Evolutionary conservation across 2,888 invertebrate genomes (phyloP).

Genomic region (Drosophila anomalata): DNA sequence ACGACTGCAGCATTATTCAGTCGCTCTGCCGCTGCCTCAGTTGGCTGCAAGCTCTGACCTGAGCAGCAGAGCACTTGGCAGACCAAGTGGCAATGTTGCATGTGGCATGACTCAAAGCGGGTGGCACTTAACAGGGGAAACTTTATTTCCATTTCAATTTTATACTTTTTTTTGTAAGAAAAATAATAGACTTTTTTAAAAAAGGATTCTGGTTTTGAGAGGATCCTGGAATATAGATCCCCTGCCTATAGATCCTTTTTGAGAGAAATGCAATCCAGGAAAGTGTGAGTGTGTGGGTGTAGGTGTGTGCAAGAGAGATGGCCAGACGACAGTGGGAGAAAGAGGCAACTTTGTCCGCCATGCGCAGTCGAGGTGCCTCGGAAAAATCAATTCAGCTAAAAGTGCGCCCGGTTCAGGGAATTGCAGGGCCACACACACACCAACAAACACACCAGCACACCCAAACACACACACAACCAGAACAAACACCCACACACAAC

Average conservation of each 20-base stretch:
- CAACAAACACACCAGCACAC: conserved; percentile 35
- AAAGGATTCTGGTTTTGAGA: no score
- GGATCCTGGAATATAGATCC: no score
- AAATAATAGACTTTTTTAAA: no score
- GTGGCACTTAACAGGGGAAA: conserved; percentile 17
- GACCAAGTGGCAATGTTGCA: conserved; percentile 37
- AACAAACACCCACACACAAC: not conserved
- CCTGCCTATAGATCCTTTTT: not conserved
- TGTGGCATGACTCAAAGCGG: conserved; percentile 59
- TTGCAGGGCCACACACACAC: conserved; percentile 37
- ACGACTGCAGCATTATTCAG: conserved; percentile 34
- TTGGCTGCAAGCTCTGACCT: conserved; percentile 13
- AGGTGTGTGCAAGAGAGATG: not conserved
- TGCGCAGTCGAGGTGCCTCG: conserved; percentile 68
- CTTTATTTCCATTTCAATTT: no score
- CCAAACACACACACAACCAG: conserved; percentile 21
- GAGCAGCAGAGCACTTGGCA: conserved; percentile 23
- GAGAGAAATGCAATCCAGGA: not conserved
- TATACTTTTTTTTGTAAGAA: no score
- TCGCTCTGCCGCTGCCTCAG: conserved; percentile 15
- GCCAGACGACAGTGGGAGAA: not conserved
- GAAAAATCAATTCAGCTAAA: conserved; percentile 82
- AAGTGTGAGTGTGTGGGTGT: not conserved
- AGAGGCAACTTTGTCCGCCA: conserved; percentile 61
- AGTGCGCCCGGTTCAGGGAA: conserved; percentile 72